phyloP scores from a whole-genome alignment of 1,140 invertebrate species.

The Gonatopus flavifemur region DNA sequence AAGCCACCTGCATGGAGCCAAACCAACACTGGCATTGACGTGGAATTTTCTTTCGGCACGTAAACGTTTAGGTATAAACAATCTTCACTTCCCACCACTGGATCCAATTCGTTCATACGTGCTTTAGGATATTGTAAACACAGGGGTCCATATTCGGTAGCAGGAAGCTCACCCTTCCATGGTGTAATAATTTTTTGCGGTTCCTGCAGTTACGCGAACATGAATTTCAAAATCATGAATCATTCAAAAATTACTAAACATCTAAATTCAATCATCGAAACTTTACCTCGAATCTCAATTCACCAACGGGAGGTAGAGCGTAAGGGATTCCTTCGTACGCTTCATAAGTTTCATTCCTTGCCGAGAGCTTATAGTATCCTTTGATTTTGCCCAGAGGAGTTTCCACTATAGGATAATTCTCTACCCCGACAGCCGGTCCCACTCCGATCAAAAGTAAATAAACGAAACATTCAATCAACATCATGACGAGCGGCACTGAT shows the following conservation, averaged over 20 bases:
- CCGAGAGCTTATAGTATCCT: conserved; percentile 28
- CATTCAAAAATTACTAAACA: conserved; percentile 35
- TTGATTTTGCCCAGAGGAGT: conserved; percentile 21
- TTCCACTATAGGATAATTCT: conserved; percentile 15
- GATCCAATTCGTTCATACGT: background rate
- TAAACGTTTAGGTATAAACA: conserved; percentile 66
- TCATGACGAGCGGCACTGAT: no score
- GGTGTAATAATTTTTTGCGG: conserved; percentile 30
- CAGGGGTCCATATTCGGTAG: conserved; percentile 41
- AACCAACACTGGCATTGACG: conserved; percentile 40
- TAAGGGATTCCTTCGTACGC: conserved; percentile 64
- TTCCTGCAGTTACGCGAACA: conserved; percentile 13
- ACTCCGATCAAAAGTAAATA: no score
- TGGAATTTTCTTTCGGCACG: conserved; percentile 41
- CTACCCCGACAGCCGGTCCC: no score
- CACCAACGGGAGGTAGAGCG: conserved; percentile 60
- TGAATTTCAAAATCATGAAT: conserved; percentile 1
- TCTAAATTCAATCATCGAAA: no score
- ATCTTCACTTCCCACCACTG: conserved; percentile 57
- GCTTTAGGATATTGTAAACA: conserved; percentile 49
- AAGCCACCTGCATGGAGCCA: conserved; percentile 52
- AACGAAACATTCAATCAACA: no score
- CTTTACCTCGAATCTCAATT: conserved; percentile 60
- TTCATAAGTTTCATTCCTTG: conserved; percentile 38
- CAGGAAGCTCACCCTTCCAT: conserved; percentile 53